Evolutionary conservation across 1,140 invertebrate species (phyloP).

Genomic region (Platyscapa corneri): DNA sequence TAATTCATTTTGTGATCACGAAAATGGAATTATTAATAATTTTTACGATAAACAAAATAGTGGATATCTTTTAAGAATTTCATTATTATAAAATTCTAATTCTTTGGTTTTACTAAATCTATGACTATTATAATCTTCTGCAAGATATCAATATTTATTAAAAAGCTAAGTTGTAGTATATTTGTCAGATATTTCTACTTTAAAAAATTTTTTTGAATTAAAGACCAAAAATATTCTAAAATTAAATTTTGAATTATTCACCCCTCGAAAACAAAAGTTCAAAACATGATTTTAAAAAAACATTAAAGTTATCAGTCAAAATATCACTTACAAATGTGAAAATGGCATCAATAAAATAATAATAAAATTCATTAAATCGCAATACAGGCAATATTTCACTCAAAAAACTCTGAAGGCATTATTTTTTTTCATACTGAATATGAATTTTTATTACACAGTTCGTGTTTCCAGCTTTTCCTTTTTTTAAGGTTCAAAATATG

Average conservation of each 20-base stretch:
- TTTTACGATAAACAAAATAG: background rate
- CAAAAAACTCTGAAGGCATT: constrained; percentile 66
- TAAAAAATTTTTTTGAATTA: constrained; percentile 10
- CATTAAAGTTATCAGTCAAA: background rate
- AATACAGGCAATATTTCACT: constrained; percentile 58
- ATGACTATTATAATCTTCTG: background rate
- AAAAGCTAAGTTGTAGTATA: background rate
- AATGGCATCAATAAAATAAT: constrained; percentile 38
- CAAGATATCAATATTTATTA: background rate
- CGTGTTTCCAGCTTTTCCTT: constrained; percentile 57
- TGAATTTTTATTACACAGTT: constrained; percentile 66
- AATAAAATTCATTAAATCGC: constrained; percentile 21
- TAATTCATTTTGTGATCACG: background rate
- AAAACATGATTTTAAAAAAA: constrained; percentile 8
- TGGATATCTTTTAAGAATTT: background rate
- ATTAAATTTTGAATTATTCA: background rate
- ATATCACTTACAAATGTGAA: constrained; percentile 4
- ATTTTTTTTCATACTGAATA: constrained; percentile 62
- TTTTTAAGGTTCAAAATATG: constrained; percentile 67
- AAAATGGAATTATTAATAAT: background rate
- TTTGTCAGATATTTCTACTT: constrained; percentile 36
- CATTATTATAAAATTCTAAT: background rate
- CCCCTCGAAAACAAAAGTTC: constrained; percentile 1
- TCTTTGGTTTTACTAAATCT: background rate
- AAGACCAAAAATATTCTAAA: constrained; percentile 26